Evolutionary conservation across 2,888 invertebrate genomes (phyloP).

Genomic region (Mechanitis messenoides): DNA sequence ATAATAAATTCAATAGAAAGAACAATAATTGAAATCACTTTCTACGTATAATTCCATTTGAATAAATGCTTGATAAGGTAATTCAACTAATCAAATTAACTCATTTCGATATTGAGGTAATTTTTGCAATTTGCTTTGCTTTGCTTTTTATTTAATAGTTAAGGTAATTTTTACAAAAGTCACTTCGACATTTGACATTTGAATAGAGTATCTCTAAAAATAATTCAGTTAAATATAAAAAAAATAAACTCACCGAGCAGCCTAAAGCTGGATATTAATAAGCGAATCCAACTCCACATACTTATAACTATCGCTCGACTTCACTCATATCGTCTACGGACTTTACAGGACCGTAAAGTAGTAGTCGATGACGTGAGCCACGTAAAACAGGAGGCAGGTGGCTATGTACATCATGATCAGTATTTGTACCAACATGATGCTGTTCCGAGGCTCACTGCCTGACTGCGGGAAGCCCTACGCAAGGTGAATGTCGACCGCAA

Average conservation of each 20-base stretch:
- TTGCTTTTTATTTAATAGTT: too few relatives aligned
- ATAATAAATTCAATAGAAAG: too few relatives aligned
- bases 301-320: slow-evolving; percentile 1
- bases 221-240: neutral
- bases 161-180: too few relatives aligned
- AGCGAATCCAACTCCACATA: slow-evolving; percentile 33
- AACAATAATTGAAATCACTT: too few relatives aligned
- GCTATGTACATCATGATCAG: slow-evolving; percentile 73
- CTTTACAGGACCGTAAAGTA: slow-evolving; percentile 46
- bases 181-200: too few relatives aligned
- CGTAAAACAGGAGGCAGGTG: slow-evolving; percentile 67
- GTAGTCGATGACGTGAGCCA: slow-evolving; percentile 69
- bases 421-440: slow-evolving; percentile 69
- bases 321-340: slow-evolving; percentile 25
- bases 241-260: slow-evolving; percentile 47
- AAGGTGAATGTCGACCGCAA: slow-evolving; percentile 37
- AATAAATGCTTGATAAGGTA: too few relatives aligned
- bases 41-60: too few relatives aligned
- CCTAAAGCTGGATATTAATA: slow-evolving; percentile 37
- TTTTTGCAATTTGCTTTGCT: too few relatives aligned
- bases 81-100: too few relatives aligned
- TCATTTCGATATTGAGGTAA: slow-evolving; percentile 20
- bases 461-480: slow-evolving; percentile 36
- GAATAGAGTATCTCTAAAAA: too few relatives aligned
- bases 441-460: slow-evolving; percentile 32